Evolutionary conservation across 2,888 invertebrate species (phyloP).

Genomic region (Ectropis crepuscularia): DNA sequence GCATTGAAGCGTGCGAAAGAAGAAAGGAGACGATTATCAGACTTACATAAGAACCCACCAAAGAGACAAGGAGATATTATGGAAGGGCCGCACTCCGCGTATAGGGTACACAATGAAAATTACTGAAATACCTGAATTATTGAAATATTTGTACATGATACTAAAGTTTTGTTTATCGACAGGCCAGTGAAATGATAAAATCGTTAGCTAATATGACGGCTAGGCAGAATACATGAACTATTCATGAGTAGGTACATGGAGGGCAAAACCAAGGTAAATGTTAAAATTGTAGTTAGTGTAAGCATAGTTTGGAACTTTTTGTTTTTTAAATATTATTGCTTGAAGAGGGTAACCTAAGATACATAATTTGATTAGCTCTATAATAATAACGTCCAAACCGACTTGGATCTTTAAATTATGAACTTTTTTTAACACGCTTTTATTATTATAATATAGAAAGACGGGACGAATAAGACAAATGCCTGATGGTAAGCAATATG

Average conservation of each 20-base stretch:
- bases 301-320: too few species aligned
- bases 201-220: conserved; percentile 70
- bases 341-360: too few species aligned
- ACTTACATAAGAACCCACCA: conserved; percentile 54
- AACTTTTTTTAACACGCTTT: too few species aligned
- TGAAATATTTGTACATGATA: background rate
- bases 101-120: conserved; percentile 48
- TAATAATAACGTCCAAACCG: too few species aligned
- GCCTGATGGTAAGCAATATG: too few species aligned
- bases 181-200: conserved; percentile 80
- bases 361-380: too few species aligned
- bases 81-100: conserved; percentile 56
- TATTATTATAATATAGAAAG: too few species aligned
- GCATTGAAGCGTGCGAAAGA: conserved; percentile 86
- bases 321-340: too few species aligned
- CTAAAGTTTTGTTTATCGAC: conserved; percentile 38
- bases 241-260: conserved; percentile 69
- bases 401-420: too few species aligned
- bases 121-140: background rate
- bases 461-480: too few species aligned
- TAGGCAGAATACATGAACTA: conserved; percentile 38
- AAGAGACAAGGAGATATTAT: conserved; percentile 72
- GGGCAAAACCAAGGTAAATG: conserved; percentile 64
- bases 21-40: conserved; percentile 68
- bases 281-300: background rate